Conservation (phyloP, 2,888 invertebrate genomes). For the Carpatolechia fugitivella region DNA sequence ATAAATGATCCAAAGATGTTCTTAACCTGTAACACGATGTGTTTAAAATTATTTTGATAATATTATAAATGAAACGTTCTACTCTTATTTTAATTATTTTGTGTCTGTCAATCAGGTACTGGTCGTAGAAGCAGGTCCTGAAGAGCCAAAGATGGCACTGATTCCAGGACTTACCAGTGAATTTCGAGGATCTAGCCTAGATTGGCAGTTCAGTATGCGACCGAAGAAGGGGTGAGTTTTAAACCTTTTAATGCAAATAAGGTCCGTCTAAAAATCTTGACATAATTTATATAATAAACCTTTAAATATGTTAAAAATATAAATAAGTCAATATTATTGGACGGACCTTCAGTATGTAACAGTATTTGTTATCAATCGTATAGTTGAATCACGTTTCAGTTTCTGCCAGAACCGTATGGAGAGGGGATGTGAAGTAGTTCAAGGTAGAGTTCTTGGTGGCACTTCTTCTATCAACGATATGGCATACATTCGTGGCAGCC, state of each 20-base stretch:
- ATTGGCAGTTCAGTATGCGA: constrained; percentile 68
- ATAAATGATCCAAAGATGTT: too few species aligned
- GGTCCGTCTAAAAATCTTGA: constrained; percentile 29
- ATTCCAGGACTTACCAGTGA: constrained; percentile 69
- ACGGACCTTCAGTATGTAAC: constrained; percentile 26
- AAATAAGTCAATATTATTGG: constrained; percentile 16
- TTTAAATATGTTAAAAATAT: background rate
- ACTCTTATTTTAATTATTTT: too few species aligned
- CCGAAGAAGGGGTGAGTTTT: constrained; percentile 63
- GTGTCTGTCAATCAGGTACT: constrained; percentile 42
- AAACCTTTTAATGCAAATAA: constrained; percentile 1
- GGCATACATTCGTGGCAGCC: constrained; percentile 70
- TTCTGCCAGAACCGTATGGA: constrained; percentile 61
- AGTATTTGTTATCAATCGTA: constrained; percentile 38
- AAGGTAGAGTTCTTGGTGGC: constrained; percentile 66
- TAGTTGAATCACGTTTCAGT: constrained; percentile 47
- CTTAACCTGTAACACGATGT: too few species aligned
- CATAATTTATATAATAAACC: background rate
- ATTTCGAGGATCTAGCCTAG: constrained; percentile 60
- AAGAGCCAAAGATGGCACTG: constrained; percentile 64
- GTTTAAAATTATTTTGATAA: too few species aligned
- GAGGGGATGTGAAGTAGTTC: constrained; percentile 63
- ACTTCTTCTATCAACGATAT: constrained; percentile 68
- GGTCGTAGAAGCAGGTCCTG: constrained; percentile 63
- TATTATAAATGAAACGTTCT: too few species aligned